Evolutionary conservation across 2,888 invertebrate genomes (phyloP).

Genomic region (Actias luna): DNA sequence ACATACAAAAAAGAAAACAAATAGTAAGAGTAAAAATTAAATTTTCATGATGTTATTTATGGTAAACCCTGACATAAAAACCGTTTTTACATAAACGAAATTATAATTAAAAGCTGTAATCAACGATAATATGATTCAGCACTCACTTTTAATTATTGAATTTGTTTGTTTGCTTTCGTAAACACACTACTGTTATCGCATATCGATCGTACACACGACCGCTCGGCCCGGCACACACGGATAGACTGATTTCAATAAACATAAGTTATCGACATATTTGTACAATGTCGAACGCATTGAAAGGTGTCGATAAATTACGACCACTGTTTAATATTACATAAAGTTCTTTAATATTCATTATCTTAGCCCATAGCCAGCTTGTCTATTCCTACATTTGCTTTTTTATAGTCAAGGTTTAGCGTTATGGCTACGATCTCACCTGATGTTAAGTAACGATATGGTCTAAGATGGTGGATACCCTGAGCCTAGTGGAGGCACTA

Average conservation of each 20-base stretch:
- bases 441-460: too few species aligned
- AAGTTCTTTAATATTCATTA: too few species aligned
- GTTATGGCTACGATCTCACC: too few species aligned
- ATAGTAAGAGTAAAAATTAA: not conserved
- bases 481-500: too few species aligned
- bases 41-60: not conserved
- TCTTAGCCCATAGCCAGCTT: too few species aligned
- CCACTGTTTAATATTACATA: not conserved
- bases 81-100: not conserved
- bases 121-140: not conserved
- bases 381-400: too few species aligned
- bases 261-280: not conserved
- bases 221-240: not conserved
- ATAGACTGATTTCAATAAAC: conserved; percentile 3
- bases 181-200: not conserved
- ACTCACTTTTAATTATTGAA: not conserved
- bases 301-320: not conserved
- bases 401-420: too few species aligned
- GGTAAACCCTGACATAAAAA: not conserved
- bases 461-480: too few species aligned
- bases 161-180: not conserved
- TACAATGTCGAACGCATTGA: not conserved
- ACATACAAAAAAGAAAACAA: too few species aligned
- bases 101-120: not conserved
- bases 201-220: not conserved